These are phyloP conservation scores for Charadrius vociferus DNA, from an alignment of 2,113 vertebrate species.

Conservation along the genomic window DNA sequence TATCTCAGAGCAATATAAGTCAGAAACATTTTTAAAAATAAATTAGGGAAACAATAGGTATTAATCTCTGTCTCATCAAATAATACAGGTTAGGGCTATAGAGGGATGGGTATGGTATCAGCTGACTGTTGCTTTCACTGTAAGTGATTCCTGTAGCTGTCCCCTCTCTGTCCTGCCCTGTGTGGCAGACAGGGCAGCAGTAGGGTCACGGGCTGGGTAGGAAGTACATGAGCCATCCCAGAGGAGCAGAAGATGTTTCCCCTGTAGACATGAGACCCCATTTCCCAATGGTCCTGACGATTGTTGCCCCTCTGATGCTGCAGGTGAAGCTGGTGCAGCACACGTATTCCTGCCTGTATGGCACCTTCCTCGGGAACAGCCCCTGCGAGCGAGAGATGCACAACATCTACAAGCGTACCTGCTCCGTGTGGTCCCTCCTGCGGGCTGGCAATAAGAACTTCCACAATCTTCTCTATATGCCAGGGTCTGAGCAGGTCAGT, in stretches of 20 bases:
- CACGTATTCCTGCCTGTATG: conserved; percentile 96
- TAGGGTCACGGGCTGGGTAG: background rate
- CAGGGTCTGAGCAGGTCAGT: conserved; percentile 90
- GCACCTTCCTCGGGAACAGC: conserved; percentile 97
- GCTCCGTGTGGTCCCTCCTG: conserved; percentile 96
- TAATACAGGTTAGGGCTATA: background rate
- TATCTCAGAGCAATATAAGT: background rate
- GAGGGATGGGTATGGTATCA: background rate
- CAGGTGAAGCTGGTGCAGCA: conserved; percentile 99
- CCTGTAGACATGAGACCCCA: background rate
- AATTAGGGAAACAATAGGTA: background rate
- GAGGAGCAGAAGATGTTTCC: rapidly evolving
- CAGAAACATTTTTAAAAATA: background rate
- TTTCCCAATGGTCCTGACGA: background rate
- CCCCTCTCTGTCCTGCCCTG: background rate
- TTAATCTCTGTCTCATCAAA: background rate
- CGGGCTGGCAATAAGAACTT: conserved; percentile 97
- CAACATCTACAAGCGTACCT: conserved; percentile 93
- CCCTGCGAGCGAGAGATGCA: conserved; percentile 89
- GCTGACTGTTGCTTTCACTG: background rate
- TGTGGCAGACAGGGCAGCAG: background rate
- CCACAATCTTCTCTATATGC: conserved; percentile 97
- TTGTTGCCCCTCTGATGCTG: background rate
- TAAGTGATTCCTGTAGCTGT: background rate
- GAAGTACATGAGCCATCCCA: background rate